Conservation (phyloP, 2,888 invertebrate species). For the Aromia moschata region DNA sequence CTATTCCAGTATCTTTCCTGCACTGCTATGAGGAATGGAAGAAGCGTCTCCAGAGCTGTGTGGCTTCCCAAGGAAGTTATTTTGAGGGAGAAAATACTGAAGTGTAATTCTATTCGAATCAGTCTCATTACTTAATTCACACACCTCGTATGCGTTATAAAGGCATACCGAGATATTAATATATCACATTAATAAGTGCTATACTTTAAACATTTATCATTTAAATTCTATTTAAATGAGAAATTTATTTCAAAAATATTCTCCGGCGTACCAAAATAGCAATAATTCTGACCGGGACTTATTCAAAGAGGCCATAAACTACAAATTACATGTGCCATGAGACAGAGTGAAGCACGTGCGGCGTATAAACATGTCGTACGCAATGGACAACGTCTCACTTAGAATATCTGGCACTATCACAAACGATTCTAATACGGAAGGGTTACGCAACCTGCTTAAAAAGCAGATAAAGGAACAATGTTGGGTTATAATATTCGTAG, state of each 20-base stretch:
- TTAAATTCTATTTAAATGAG: neutral
- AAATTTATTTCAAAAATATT: neutral
- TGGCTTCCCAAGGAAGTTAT: no score
- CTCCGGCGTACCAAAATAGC: constrained; percentile 5
- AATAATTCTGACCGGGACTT: constrained; percentile 3
- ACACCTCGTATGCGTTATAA: no score
- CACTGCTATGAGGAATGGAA: no score
- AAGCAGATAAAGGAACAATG: neutral
- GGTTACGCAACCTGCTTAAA: constrained; percentile 3
- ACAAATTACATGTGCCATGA: constrained; percentile 16
- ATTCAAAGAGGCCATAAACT: constrained; percentile 11
- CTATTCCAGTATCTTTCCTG: no score
- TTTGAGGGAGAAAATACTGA: no score
- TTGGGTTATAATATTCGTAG: constrained; percentile 3
- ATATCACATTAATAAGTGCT: no score
- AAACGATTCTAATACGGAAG: constrained; percentile 7
- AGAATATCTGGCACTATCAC: constrained; percentile 10
- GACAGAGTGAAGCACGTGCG: constrained; percentile 7
- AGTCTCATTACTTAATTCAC: no score
- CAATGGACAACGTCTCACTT: constrained; percentile 5
- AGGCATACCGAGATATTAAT: no score
- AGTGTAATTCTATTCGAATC: no score
- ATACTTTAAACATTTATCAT: no score
- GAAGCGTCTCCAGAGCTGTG: no score
- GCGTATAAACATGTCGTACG: constrained; percentile 9